phyloP scores from a whole-genome alignment of 2,888 invertebrate species.

The Cyrtodaria siliqua region DNA sequence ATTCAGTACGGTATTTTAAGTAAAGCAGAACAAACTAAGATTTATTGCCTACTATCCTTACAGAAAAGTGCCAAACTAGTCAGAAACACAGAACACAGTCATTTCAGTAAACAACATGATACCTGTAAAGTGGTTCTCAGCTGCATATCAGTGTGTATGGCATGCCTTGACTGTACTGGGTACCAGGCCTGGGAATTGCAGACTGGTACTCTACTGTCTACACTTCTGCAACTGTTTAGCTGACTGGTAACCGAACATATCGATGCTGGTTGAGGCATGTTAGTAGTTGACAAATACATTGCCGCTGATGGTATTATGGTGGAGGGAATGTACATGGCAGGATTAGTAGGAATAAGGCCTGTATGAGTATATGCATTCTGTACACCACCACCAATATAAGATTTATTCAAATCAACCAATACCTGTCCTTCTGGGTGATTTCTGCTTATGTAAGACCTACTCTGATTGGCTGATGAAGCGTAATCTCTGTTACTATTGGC shows the following conservation, averaged over 20 bases:
- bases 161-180: constrained; percentile 5
- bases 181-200: constrained; percentile 15
- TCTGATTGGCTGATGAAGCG: constrained; percentile 25
- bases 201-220: constrained; percentile 22
- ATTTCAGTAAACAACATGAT: background rate
- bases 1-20: no score
- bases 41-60: no score
- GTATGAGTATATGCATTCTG: constrained; percentile 11
- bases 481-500: constrained; percentile 35
- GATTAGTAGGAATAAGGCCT: constrained; percentile 18
- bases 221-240: background rate
- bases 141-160: constrained; percentile 11
- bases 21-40: no score
- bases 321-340: constrained; percentile 3
- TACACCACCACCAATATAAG: background rate
- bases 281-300: background rate
- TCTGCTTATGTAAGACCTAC: constrained; percentile 11
- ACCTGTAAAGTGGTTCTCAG: background rate
- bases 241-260: background rate
- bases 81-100: no score
- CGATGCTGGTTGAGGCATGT: background rate
- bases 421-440: constrained; percentile 22
- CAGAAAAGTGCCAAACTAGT: no score
- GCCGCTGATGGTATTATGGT: background rate
- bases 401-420: constrained; percentile 9